Base-by-base conservation (phyloP, 2,113 vertebrate genomes). In the Xenopus borealis region DNA sequence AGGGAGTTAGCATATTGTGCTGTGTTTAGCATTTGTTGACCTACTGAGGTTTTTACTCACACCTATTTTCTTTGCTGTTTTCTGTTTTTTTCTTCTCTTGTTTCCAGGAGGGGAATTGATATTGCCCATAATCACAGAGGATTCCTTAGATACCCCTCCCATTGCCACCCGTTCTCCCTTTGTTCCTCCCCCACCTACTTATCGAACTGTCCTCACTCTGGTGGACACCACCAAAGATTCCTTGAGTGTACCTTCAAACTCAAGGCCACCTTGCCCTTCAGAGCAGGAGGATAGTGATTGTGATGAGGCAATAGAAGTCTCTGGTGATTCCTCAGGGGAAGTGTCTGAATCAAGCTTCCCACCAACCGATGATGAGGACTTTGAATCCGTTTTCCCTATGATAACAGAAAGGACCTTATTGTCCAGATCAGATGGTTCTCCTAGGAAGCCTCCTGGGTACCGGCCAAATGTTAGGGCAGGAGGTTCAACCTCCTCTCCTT, bases 101-200 rank as follows among this genome's bases (percentile, higher is more conserved):
- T 81, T 92, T 85, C 87, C 91, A 96, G 94, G 94, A 94, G 95
- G 94, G 90, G 95, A 96, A 93, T 92, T 97, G 93, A 94, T 97
- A 81, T 94, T 96, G 86, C 95, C 95, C 87, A 94, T 97, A 89
- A 94, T 97, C 88, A 96, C 95, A 80, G 93, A 96, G 92, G 95
- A 97, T 89, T 95, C 95, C 89, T 85, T 95, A 92, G 95, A 96
- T 85, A 91, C 94, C 87, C 93, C 94, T 85, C 92, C 94, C 81
- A 92, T 95, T 87, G 94, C 93, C 89, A 95, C 95, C 78, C 94
- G 90, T 74, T 95, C 93, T 87, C 95, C 94, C 18, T 92, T 94
- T 83, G 89, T 95, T 78, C 94, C 93, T 88, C 92, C 95, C 80
- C 93, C 95, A 78, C 94, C 95, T 23, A 95, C 94, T 75, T 94